Percentiles rank a stretch among this genome's conserved stretches.
Conservation (phyloP, 2,888 invertebrate species). For the Heliconius ethilla region DNA sequence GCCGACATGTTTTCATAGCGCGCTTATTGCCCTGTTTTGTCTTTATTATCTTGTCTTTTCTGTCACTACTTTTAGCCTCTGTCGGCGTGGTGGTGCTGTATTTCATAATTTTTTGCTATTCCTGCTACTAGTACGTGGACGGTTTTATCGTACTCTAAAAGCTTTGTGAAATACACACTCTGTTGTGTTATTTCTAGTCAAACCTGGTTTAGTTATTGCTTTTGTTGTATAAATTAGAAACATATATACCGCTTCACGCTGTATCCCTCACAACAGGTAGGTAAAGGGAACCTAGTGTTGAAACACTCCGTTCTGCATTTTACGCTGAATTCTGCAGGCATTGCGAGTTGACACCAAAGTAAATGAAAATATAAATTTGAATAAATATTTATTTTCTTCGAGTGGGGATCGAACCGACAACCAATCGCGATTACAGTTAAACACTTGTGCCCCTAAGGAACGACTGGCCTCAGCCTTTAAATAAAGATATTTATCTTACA, state of each 20-base stretch:
- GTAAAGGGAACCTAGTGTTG: too few species aligned
- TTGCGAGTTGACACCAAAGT: too few species aligned
- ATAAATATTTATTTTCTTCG: too few species aligned
- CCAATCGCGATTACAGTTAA: too few species aligned
- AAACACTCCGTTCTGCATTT: too few species aligned
- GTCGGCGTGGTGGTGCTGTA: conserved; percentile 51
- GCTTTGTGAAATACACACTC: conserved; percentile 25
- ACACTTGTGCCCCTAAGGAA: accelerated
- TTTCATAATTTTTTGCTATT: conserved; percentile 63
- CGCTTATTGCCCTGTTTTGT: conserved; percentile 73
- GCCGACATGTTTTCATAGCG: conserved; percentile 68
- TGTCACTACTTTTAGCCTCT: conserved; percentile 61
- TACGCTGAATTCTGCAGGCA: too few species aligned
- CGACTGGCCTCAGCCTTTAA: too few species aligned
- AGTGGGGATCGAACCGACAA: too few species aligned
- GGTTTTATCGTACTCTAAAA: conserved; percentile 34
- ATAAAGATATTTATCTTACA: not conserved
- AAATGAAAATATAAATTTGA: too few species aligned
- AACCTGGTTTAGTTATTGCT: conserved; percentile 6
- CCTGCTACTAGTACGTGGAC: conserved; percentile 20
- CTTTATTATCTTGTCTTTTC: conserved; percentile 68
- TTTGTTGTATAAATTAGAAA: not conserved
- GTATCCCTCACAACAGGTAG: too few species aligned
- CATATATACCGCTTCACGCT: too few species aligned
- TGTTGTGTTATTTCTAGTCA: not conserved